Evolutionary conservation across 2,113 vertebrate genomes (phyloP).

Genomic region (Glaucomys volans): DNA sequence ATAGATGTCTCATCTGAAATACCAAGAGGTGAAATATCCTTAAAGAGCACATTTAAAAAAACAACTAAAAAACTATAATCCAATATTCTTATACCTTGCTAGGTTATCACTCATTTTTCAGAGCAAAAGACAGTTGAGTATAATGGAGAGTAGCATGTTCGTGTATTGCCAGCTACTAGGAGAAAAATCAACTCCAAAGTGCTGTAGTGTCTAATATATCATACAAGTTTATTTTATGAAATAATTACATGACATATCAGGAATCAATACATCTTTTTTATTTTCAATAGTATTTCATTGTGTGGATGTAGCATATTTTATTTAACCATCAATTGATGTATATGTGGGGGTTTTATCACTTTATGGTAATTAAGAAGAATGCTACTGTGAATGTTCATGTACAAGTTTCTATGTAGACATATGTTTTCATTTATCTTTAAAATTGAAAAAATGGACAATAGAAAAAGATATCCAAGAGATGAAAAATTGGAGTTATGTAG

Average conservation of each 20-base stretch:
- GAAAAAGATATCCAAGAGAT: not conserved
- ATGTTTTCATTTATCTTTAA: not conserved
- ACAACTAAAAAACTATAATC: no score
- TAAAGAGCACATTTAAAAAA: not conserved
- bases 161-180: no score
- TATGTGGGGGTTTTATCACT: not conserved
- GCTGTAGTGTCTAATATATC: not conserved
- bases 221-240: not conserved
- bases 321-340: not conserved
- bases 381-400: not conserved
- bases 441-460: no score
- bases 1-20: not conserved
- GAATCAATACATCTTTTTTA: not conserved
- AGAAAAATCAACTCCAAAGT: not conserved
- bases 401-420: not conserved
- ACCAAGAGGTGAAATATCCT: not conserved
- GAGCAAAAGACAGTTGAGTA: no score
- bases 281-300: not conserved
- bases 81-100: not conserved
- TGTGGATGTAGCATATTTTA: not conserved
- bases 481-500: not conserved
- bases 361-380: not conserved
- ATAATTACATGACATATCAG: not conserved
- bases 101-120: no score
- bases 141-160: no score